Base-by-base conservation (phyloP, 2,888 invertebrate species). In the Drosophila paranaensis region DNA sequence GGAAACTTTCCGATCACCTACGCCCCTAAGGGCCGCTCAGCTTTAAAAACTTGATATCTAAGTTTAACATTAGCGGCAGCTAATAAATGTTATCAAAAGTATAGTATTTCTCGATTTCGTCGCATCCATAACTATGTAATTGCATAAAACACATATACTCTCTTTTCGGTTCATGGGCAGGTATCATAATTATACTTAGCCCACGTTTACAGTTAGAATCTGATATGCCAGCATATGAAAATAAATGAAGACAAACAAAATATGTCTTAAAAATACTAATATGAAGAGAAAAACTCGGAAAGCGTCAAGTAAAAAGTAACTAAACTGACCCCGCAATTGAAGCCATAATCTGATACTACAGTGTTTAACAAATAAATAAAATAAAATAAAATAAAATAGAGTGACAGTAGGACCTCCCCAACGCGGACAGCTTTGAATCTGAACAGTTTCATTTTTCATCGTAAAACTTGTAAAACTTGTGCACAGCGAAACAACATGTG, bases 241-340 rank as follows among this genome's bases (percentile, higher is more conserved):
- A 53, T n/a, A 39, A 27, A 11, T 10, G 10, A 39, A 27, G n/a
- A 39, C 20, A n/a, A 33, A 8, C 33, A 25, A 54, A 27, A 54
- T 16, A 16, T 27, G 16, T 5, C 11, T 33, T n/a, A 48, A 33
- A 51, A 51, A 35, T 27, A 27, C 37, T 30, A 16, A 20, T 4
- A 27, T 6, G 27, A 27, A 27, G 6, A 27, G 27, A 27, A 27
- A 20, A 43, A 35, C 16, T 35, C 20, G 20, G 20, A 20, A 20
- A 1, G 20, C 20, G 20, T 20, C 35, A 48, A 45, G n/a, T 20
- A 30, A 66, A 51, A 74, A 62, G 58, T 50, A 40, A 67, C 57
- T 46, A 40, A 63, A 39, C 46, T n/a, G n/a, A 5, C 46, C 46
- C 37, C 42, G 11, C 25, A 50, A 5, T 61, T 46, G 2, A 27